Percentiles rank a stretch among this genome's conserved stretches.
These are phyloP conservation scores for Nylanderia fulva DNA, from an alignment of 1,140 invertebrate species.

Conservation along the genomic window DNA sequence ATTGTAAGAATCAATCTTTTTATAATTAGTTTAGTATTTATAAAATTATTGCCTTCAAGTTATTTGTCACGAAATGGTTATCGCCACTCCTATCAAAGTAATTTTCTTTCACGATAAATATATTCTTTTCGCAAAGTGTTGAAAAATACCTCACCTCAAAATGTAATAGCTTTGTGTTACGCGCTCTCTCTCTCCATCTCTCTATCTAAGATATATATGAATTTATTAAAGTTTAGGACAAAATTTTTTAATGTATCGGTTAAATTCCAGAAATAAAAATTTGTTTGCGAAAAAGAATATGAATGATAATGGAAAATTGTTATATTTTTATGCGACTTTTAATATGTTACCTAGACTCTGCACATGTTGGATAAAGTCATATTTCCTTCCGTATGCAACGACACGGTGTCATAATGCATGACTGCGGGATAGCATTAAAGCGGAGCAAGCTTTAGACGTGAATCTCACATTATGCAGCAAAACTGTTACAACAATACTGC, in stretches of 20 bases:
- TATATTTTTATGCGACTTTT: background rate
- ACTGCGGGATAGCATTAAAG: background rate
- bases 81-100: slow-evolving; percentile 21
- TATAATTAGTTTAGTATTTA: too few species aligned
- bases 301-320: background rate
- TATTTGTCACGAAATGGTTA: slow-evolving; percentile 29
- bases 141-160: background rate
- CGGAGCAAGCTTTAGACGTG: background rate
- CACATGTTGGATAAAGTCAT: background rate
- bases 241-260: background rate
- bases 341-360: background rate
- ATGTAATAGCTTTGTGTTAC: background rate
- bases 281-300: background rate
- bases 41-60: slow-evolving; percentile 8
- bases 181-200: too few species aligned
- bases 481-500: background rate
- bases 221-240: background rate
- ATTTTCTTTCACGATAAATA: slow-evolving; percentile 18
- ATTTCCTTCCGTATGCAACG: background rate
- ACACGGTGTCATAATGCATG: slow-evolving; percentile 14
- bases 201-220: background rate
- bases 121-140: background rate
- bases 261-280: background rate
- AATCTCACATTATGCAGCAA: background rate
- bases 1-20: background rate